Base-by-base conservation (phyloP, 2,888 invertebrate genomes). In the Harpagoxenus sublaevis region DNA sequence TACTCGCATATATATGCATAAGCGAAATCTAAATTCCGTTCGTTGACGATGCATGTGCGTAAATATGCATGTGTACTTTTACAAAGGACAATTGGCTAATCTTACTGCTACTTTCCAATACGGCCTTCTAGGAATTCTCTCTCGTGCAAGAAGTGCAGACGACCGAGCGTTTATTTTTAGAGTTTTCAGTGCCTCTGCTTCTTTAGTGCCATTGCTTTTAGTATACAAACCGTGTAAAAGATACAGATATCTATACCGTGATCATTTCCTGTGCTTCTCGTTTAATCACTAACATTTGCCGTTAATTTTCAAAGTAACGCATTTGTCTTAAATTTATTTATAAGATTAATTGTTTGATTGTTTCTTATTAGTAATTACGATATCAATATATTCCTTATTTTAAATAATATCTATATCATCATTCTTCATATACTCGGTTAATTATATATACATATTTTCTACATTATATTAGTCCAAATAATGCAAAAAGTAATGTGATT, bases 61-160 rank as follows among this genome's bases (percentile, higher is more conserved):
- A 28, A 71, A 81, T 75, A 70, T 53, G 45, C 35, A 48, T 60
- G n/a, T 18, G 18, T 70, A 23, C 48, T 74, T 73, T 79, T 60
- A 35, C 75, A 81, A 73, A 73, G 10, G 18, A 60, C 73, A 74
- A 79, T 60, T 73, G 18, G 74, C 35, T 60, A 73, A 60, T 73
- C 57, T 57, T 8, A 45, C 45, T 57, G 53, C 18, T 18, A 73
- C 48, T 79, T 73, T 79, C 60, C 48, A 79, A 57, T 73, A 57
- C 4, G 74, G 35, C 48, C 28, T 74, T 60, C 39, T 39, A 60
- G 8, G 23, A 74, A 51, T 73, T 73, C 35, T 48, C 23, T 79
- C 31, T 71, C 45, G 45, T 79, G 2, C 35, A 79, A 55, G 53
- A 78, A 60, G 39, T 45, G 28, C 70, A 70, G 45, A 78, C 31